Base-by-base conservation (phyloP, 2,113 vertebrate genomes). In the Pitta sordida region DNA sequence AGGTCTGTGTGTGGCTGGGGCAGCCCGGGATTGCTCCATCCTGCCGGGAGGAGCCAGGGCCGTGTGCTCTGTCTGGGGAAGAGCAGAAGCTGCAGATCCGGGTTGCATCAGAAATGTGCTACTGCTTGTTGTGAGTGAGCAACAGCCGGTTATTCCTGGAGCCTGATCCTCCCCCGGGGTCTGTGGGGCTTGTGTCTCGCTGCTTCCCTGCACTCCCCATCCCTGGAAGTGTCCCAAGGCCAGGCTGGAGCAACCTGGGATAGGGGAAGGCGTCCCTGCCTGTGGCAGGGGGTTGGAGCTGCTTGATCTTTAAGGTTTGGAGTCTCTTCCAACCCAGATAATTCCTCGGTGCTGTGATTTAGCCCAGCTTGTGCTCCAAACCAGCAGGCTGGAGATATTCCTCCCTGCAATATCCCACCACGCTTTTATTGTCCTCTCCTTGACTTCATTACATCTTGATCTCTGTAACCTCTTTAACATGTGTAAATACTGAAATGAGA, bases 391-490 rank as follows among this genome's bases (percentile, higher is more conserved):
- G 10, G 75, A 32, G 52, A 8, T 13, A 21, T 0, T 16, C 1
- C 75, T 41, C 29, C 2, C 69, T 46, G 58, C 3, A 15, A 2
- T 23, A 75, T 32, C 77, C 53, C 43, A 44, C 78, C 44, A 11
- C 0, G 3, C 48, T 84, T 68, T 79, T 77, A 34, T 48, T 82
- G 86, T 88, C 69, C 63, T 77, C 43, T 84, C 30, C 63, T 74
- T 70, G 83, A 81, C 90, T 94, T 87, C 65, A 29, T 92, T 86
- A 86, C 2, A 3, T 23, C 71, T 91, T 39, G 60, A 64, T 92
- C 89, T 92, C 51, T 63, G 52, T 88, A 86, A 95, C 91, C 70
- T 91, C 69, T 89, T 75, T 62, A 89, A 79, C 73, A 64, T 37
- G 70, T 82, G 65, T 94, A 87, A 95, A 91, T 68, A 79, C 82